A percentile compares a stretch with the other conserved stretches of the same genome.
Evolutionary conservation across 2,797 vertebrate genomes (phyloP).

Genomic region (Orientallactaga sibirica): DNA sequence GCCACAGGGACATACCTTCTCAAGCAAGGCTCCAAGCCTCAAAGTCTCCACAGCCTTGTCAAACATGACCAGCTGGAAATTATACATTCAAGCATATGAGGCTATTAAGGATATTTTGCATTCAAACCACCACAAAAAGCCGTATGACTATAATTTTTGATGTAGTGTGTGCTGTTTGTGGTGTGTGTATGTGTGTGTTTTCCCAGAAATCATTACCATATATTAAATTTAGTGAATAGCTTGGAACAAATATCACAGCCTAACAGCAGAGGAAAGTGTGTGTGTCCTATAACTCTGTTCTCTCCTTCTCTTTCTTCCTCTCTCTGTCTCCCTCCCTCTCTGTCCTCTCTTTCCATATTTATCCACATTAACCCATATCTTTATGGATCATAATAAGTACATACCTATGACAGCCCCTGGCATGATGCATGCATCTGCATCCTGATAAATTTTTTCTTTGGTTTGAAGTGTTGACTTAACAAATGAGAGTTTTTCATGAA

Average conservation of each 20-base stretch:
- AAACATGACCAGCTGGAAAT: too few relatives aligned
- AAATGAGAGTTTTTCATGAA: slow-evolving; percentile 27
- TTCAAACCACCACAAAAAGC: too few relatives aligned
- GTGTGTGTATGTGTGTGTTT: neutral
- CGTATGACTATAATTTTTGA: neutral
- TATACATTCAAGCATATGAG: too few relatives aligned
- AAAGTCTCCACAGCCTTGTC: too few relatives aligned
- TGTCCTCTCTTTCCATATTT: neutral
- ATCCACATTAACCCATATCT: neutral
- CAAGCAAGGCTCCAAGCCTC: too few relatives aligned
- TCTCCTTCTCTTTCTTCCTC: neutral
- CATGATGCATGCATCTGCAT: neutral
- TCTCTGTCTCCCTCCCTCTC: too few relatives aligned
- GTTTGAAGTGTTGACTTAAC: neutral
- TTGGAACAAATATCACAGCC: neutral
- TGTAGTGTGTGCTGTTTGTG: neutral
- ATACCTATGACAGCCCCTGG: too few relatives aligned
- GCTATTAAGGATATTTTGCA: too few relatives aligned
- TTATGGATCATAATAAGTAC: neutral
- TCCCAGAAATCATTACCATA: neutral
- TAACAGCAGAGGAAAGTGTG: neutral
- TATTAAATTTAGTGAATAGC: neutral
- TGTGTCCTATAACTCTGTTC: neutral
- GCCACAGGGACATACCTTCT: too few relatives aligned
- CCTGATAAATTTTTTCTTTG: neutral